Base-by-base conservation (phyloP, 1,140 invertebrate genomes). In the Lamellibrachia luymesi region DNA sequence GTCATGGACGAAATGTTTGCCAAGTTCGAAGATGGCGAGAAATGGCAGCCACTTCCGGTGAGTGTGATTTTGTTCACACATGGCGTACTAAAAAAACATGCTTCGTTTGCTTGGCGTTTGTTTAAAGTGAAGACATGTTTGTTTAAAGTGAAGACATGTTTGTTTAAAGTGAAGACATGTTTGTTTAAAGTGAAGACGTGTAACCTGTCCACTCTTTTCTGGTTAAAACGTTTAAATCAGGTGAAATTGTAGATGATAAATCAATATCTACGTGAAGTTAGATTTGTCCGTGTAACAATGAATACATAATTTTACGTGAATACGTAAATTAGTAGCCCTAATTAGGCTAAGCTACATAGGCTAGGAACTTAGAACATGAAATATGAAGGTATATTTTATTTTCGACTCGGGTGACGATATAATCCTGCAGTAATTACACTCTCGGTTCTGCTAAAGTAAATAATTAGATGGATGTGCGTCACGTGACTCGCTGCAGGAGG, bases 1-100 rank as follows among this genome's bases (percentile, higher is more conserved):
- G 94, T 96, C n/a, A 97, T 97, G 96, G 97, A 97, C 94, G 97
- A 97, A 94, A 97, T 97, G 95, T 97, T 97, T 94, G 96, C 96
- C 90, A 97, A 96, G 93, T 97, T 97, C 93, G 96, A 97, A 94
- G 97, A 97, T 90, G 97, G 96, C 25, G 96, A 97, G 92, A 96
- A 97, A 80, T 80, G 64, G 64, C 64, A 80, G 25, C 64, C 64
- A 80, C 64, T 80, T 80, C 64, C 64, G 51, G 97, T 97, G 96
- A 96, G 64, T 80, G 64, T 17, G 5, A 80, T 80, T 80, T 10
- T 80, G 64, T 80, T 80, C 13, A 80, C 25, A 80, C 25, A 22
- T 38, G 38, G 38, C 38, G 38, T 38, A 38, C 38, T 38, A 38
- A 38, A 38, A 38, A 38, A 38, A 38, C 38, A 38, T 38, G 38